Evolutionary conservation across 1,140 invertebrate species (phyloP), one percentile per base, ranked within the genome.

Genomic region (Ganaspis sp.): DNA sequence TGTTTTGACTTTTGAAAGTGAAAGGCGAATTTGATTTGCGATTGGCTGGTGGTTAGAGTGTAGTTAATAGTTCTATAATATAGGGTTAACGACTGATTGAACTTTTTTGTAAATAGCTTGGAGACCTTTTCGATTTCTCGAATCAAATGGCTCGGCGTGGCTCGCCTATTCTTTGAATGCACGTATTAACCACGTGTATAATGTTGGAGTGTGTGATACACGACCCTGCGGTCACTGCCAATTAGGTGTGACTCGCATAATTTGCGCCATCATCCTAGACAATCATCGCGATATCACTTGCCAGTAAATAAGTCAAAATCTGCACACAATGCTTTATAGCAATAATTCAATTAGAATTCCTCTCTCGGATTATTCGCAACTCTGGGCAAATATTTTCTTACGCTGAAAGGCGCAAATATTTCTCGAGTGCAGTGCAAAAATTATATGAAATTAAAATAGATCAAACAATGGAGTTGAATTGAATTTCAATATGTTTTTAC

Each of bases 301-400:
- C 45, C 81, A 82, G 82, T 86, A 85, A 86, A 87, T 85, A 84
- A 85, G 84, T 77, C 58, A 81, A 85, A 86, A 85, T 86, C 83
- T 85, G 70, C 84, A 84, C 81, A 85, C 83, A 85, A 85, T 86
- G 76, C 23, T 75, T 74, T 69, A 74, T 73, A 70, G 37, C 9
- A 26, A 64, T 64, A 11, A 69, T 58, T 72, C 72, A 49, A 54
- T 64, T 53, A 38, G 69, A 71, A 70, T 71, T 40, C 49, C 69
- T 12, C 9, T 29, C 23, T 29, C 1, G 21, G 9, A n/a, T 58
- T 21, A 26, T 58, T 64, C 23, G 12, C 23, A 64, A 64, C 23
- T 64, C n/a, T 3, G 4, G 15, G n/a, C n/a, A n/a, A 45, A 45
- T 45, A 45, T 45, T 45, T 45, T 45, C 40, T n/a, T n/a, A 45